Evolutionary conservation across 2,888 invertebrate species (phyloP), one percentile per base, ranked within the genome.

Genomic region (Hirtodrosophila trivittata): DNA sequence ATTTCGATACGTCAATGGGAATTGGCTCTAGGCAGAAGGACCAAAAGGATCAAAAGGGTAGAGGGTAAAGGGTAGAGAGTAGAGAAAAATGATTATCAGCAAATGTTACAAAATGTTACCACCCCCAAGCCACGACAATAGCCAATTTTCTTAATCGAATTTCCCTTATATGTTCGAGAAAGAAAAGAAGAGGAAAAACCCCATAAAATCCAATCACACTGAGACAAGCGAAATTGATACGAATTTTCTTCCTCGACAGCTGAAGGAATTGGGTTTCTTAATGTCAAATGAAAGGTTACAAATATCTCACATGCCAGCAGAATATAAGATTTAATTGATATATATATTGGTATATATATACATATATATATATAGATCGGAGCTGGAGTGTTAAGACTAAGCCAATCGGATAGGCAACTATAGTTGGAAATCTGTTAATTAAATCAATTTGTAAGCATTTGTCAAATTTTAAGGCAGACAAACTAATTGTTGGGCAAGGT

Each of bases 131-230:
- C 18, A 21, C 5, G 5, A 13, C 50, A 51, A 46, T 51, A 35
- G 50, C 45, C 58, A 62, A 62, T 62, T 57, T 45, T 50, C 39
- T 45, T 54, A 52, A 56, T 51, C 52, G 49, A 55, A 56, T 54
- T 54, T 67, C 54, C 32, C 54, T 33, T n/a, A n/a, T n/a, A n/a
- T n/a, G 37, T 46, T 54, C n/a, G 26, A 35, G 42, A 47, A 47
- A 13, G 14, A 33, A 14, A 18, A 63, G 54, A 55, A 47, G 13
- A 18, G 28, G 56, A 39, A 49, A 59, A 45, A 66, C 18, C 39
- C 63, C 62, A 67, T 52, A 66, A 63, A 67, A 67, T 46, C 57
- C 50, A 55, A 55, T 59, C 55, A 56, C 56, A 43, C 35, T 35
- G 10, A 26, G 47, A 35, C 10, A 12, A 56, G 38, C 47, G 30